Base-by-base conservation (phyloP, 2,888 invertebrate genomes). In the Synanthedon andrenaeformis region DNA sequence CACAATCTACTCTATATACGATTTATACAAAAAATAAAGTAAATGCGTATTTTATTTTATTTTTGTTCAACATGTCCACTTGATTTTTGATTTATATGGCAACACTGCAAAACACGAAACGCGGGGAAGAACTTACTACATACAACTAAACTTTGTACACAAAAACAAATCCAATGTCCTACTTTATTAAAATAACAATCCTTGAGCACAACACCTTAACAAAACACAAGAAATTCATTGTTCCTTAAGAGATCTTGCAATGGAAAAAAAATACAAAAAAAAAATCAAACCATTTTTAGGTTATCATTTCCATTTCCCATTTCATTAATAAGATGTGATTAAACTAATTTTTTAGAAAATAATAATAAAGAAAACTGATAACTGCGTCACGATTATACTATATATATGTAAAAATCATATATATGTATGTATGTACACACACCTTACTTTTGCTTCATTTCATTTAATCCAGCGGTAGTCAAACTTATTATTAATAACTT, bases 211-310 rank as follows among this genome's bases (percentile, higher is more conserved):
- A 78, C 65, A 62, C 55, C 61, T 56, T 56, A 57, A 62, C 59
- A 66, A 61, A 56, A 62, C 61, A 60, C 58, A 67, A 64, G 74
- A 75, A 78, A 79, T 76, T 74, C 77, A 82, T 81, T 79, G 79
- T 74, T 73, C 65, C 66, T 71, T 53, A 65, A 67, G 70, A 76
- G 72, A 77, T 74, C 74, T 75, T 73, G 72, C 57, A 60, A 62
- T 59, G 67, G 67, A 64, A 69, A 69, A 48, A 23, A 69, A 69
- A 41, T 49, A 35, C 35, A 49, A 49, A 49, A 49, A 54, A 53
- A 42, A 55, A 53, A 42, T 35, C 35, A 35, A 35, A 35, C 35
- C 35, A 35, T 35, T 35, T 35, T 35, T 35, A 2, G 28, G 28
- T 35, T 35, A 35, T 35, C 6, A n/a, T n/a, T 23, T 23, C 23